phyloP scores from a whole-genome alignment of 2,797 vertebrate species.

The Botia kubotai region DNA sequence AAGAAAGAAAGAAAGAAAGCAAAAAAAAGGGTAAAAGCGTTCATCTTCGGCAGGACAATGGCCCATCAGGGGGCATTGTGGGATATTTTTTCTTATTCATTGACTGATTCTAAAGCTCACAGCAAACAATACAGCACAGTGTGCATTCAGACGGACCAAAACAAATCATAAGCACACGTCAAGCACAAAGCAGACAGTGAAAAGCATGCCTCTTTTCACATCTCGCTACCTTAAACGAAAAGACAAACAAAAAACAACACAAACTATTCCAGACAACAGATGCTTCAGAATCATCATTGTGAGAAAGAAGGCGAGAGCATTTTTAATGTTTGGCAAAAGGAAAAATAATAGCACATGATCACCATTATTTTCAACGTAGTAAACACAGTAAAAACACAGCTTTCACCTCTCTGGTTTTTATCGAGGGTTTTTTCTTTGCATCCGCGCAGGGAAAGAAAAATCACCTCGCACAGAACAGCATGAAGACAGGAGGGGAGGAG shows the following conservation, averaged over 20 bases:
- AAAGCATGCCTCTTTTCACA: slow-evolving; percentile 95
- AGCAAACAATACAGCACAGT: slow-evolving; percentile 58
- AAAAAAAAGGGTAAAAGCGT: slow-evolving; percentile 28
- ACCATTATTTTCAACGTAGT: slow-evolving; percentile 85
- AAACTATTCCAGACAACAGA: slow-evolving; percentile 68
- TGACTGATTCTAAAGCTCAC: slow-evolving; percentile 85
- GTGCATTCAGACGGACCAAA: slow-evolving; percentile 42
- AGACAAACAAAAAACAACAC: slow-evolving; percentile 52
- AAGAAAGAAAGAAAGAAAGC: slow-evolving; percentile 24
- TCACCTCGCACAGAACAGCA: slow-evolving; percentile 83
- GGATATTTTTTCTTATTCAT: slow-evolving; percentile 64
- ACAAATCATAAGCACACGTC: slow-evolving; percentile 61
- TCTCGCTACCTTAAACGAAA: slow-evolving; percentile 53
- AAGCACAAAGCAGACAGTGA: slow-evolving; percentile 78
- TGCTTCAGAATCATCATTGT: slow-evolving; percentile 87
- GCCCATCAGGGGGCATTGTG: slow-evolving; percentile 70
- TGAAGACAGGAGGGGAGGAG: slow-evolving; percentile 78
- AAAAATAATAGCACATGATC: slow-evolving; percentile 85
- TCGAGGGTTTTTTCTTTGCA: slow-evolving; percentile 76
- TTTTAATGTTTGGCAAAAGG: slow-evolving; percentile 70
- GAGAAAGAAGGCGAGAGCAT: slow-evolving; percentile 80
- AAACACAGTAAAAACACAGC: slow-evolving; percentile 77
- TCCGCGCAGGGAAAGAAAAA: slow-evolving; percentile 82
- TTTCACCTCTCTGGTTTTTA: slow-evolving; percentile 83
- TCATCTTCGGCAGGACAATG: slow-evolving; percentile 71